A percentile compares a stretch with the other conserved stretches of the same genome.
Evolutionary conservation across 1,140 invertebrate genomes (phyloP).

Genomic region (Pantala flavescens): DNA sequence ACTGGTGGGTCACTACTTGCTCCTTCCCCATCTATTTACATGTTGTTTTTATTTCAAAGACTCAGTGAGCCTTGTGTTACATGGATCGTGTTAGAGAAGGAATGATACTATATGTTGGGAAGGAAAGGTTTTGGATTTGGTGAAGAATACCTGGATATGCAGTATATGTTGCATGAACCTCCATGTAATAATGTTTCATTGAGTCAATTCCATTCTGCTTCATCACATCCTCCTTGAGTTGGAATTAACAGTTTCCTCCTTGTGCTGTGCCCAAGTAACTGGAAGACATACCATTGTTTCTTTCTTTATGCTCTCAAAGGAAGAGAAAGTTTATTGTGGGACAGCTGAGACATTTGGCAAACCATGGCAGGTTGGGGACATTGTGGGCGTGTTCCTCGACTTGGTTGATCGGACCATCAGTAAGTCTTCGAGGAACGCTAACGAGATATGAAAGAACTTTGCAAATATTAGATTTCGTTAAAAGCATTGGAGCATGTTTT

Average conservation of each 20-base stretch:
- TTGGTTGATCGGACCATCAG: constrained; percentile 93
- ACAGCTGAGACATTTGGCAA: constrained; percentile 84
- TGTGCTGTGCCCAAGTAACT: neutral
- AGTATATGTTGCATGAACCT: neutral
- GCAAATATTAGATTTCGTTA: neutral
- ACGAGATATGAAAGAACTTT: neutral
- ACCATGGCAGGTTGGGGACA: constrained; percentile 87
- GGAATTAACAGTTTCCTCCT: neutral
- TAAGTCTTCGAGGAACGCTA: constrained; percentile 45
- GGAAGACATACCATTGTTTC: constrained; percentile 1
- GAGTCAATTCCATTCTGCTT: neutral
- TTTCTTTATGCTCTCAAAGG: constrained; percentile 46
- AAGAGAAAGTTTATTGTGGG: constrained; percentile 88
- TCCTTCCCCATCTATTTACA: neutral
- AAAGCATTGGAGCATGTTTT: neutral
- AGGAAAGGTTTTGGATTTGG: too few species aligned
- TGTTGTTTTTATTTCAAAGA: neutral
- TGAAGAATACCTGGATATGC: too few species aligned
- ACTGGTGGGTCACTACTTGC: neutral
- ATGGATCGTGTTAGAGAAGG: neutral
- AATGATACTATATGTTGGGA: too few species aligned
- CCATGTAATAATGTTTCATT: neutral
- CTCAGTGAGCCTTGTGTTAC: neutral
- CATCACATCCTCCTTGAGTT: neutral
- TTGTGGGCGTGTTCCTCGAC: constrained; percentile 92